phyloP scores from a whole-genome alignment of 2,113 vertebrate genomes.

The Petromus typicus region DNA sequence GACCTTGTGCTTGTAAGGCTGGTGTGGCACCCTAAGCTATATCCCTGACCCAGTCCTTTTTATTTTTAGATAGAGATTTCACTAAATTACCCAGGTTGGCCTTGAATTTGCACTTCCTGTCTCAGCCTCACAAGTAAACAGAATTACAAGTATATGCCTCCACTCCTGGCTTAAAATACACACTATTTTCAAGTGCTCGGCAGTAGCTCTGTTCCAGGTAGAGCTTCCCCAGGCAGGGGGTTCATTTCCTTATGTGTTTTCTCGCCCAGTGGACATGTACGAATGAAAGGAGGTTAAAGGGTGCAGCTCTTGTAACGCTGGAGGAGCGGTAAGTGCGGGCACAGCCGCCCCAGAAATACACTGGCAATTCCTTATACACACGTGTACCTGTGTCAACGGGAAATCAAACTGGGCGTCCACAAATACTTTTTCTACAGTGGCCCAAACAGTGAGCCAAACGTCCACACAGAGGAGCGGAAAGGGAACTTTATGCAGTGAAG shows the following conservation, averaged over 20 bases:
- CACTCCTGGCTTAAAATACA: not conserved
- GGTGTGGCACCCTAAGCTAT: not conserved
- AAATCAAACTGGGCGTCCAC: conserved; percentile 4
- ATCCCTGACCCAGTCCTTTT: not conserved
- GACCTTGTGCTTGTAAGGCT: not conserved
- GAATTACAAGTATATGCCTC: not conserved
- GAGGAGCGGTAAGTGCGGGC: too few species aligned
- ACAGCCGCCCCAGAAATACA: not conserved
- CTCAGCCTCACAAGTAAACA: not conserved
- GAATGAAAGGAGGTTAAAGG: conserved; percentile 8
- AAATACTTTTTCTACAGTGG: not conserved
- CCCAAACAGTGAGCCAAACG: not conserved
- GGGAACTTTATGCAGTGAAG: not conserved
- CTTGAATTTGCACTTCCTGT: not conserved
- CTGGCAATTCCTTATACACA: not conserved
- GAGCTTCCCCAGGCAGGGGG: not conserved
- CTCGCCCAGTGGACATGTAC: not conserved
- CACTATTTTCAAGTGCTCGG: not conserved
- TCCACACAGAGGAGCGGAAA: not conserved
- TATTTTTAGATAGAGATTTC: not conserved
- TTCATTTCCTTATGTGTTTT: not conserved
- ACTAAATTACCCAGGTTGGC: not conserved
- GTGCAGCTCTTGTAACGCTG: not conserved
- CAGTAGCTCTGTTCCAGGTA: not conserved
- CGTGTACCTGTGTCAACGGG: not conserved